These are phyloP conservation scores for Brevimyrus niger DNA, from an alignment of 2,113 vertebrate genomes.

Conservation along the genomic window DNA sequence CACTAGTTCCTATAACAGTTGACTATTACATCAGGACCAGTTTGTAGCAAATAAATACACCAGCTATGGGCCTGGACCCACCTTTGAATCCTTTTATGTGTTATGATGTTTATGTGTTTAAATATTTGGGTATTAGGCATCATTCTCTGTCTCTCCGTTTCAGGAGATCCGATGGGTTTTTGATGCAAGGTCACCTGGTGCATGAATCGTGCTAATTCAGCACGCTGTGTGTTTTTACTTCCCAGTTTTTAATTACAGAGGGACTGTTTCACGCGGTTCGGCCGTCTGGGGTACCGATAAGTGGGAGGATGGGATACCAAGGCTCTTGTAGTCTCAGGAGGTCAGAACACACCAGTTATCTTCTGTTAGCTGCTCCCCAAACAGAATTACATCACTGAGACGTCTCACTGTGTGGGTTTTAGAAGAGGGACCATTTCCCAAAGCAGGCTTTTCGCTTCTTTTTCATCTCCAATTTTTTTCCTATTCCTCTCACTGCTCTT, in stretches of 20 bases:
- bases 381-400: not conserved
- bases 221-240: not conserved
- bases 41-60: not conserved
- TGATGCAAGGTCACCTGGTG: not conserved
- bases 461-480: not conserved
- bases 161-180: not conserved
- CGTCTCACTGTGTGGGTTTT: not conserved
- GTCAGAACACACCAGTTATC: not conserved
- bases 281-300: not conserved
- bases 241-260: not conserved
- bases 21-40: not conserved
- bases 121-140: not conserved
- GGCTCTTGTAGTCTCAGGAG: not conserved
- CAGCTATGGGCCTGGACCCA: not conserved
- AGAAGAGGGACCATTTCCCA: not conserved
- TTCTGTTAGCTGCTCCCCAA: not conserved
- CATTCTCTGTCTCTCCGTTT: not conserved
- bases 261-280: not conserved
- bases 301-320: not conserved
- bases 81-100: not conserved
- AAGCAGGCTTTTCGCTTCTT: not conserved
- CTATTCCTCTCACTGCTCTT: not conserved
- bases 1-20: not conserved
- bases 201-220: not conserved
- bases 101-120: not conserved